Evolutionary conservation across 2,797 vertebrate genomes (phyloP).

Genomic region (Danionella dracula): DNA sequence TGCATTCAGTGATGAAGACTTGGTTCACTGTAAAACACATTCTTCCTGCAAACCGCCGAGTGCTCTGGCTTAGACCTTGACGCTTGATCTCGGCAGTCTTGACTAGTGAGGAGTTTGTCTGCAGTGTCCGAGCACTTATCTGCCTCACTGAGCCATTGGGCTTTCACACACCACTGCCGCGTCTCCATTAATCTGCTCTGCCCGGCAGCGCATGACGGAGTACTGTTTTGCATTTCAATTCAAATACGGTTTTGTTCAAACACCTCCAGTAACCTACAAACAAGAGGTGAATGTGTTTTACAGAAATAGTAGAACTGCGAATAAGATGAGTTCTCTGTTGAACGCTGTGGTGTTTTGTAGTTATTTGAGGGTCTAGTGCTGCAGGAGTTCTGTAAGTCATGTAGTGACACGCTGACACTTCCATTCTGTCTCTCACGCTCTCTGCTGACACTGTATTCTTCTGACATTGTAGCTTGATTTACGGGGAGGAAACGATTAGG

Average conservation of each 20-base stretch:
- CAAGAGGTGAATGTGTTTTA: background rate
- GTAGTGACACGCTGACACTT: slow-evolving; percentile 1
- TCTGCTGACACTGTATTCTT: slow-evolving; percentile 15
- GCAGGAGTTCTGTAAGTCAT: background rate
- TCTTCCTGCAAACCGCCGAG: slow-evolving; percentile 38
- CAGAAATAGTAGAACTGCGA: background rate
- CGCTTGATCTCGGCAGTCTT: slow-evolving; percentile 27
- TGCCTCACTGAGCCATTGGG: slow-evolving; percentile 28
- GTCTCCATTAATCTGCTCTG: slow-evolving; percentile 12
- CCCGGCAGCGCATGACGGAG: background rate
- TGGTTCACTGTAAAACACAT: slow-evolving; percentile 62
- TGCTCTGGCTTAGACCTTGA: slow-evolving; percentile 36
- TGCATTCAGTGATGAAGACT: slow-evolving; percentile 41
- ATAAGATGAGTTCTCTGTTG: background rate
- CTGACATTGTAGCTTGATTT: slow-evolving; percentile 19
- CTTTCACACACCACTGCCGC: slow-evolving; percentile 22
- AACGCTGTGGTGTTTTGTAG: background rate
- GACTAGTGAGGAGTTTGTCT: slow-evolving; percentile 21
- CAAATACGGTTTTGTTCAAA: slow-evolving; percentile 18
- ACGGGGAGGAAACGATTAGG: slow-evolving; percentile 14
- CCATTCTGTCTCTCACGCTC: background rate
- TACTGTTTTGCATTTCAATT: slow-evolving; percentile 29
- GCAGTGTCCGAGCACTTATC: slow-evolving; percentile 35
- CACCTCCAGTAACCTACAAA: background rate
- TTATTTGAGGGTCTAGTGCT: background rate